phyloP scores from a whole-genome alignment of 2,888 invertebrate species.

The Lagria hirta region DNA sequence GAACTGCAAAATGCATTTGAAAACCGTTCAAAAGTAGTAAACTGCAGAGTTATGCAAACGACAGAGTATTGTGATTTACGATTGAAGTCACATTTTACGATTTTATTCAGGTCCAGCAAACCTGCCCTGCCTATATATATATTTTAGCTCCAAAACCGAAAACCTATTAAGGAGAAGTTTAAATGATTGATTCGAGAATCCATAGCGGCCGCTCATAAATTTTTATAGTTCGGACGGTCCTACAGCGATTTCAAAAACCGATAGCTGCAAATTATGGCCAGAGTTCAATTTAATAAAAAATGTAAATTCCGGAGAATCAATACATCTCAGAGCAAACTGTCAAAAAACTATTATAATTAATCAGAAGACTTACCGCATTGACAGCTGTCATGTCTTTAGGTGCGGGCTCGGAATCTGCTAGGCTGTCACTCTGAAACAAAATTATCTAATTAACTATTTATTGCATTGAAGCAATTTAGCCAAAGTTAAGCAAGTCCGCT shows the following conservation, averaged over 20 bases:
- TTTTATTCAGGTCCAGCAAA: constrained; percentile 30
- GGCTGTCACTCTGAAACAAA: constrained; percentile 52
- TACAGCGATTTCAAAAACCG: constrained; percentile 40
- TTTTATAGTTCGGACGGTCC: constrained; percentile 42
- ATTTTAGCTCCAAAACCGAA: constrained; percentile 27
- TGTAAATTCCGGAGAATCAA: too few relatives aligned
- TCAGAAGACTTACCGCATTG: constrained; percentile 61
- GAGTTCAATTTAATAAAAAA: constrained; percentile 25
- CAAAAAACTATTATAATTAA: constrained; percentile 35
- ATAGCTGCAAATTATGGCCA: constrained; percentile 39
- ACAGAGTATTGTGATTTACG: constrained; percentile 24
- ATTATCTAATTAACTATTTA: constrained; percentile 29
- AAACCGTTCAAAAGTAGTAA: constrained; percentile 4
- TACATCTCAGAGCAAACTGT: constrained; percentile 15
- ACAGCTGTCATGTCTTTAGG: constrained; percentile 64
- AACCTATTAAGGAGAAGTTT: constrained; percentile 34
- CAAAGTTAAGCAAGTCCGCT: too few relatives aligned
- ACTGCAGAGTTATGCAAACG: constrained; percentile 1
- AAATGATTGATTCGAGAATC: constrained; percentile 34
- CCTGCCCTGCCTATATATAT: constrained; percentile 18
- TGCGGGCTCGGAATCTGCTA: constrained; percentile 52
- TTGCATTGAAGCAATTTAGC: constrained; percentile 9
- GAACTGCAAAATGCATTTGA: too few relatives aligned
- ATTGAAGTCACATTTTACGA: constrained; percentile 27
- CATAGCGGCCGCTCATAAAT: constrained; percentile 37